Evolutionary conservation across 2,113 vertebrate species (phyloP).

Genomic region (Gavia stellata): DNA sequence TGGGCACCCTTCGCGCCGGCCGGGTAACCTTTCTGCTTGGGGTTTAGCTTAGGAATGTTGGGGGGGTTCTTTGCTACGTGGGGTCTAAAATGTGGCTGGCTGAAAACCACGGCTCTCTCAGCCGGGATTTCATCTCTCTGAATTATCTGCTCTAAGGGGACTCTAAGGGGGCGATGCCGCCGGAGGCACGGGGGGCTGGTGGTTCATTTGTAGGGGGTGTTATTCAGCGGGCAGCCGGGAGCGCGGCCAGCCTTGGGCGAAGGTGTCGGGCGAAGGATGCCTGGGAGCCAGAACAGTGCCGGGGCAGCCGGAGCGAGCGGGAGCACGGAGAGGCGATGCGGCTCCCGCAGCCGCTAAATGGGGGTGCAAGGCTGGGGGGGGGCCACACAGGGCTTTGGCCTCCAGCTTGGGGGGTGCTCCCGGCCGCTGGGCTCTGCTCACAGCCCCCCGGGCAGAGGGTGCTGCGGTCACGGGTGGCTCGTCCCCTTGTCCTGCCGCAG

Average conservation of each 20-base stretch:
- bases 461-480: background rate
- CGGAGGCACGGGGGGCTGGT: accelerated
- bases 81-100: no score
- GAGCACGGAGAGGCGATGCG: background rate
- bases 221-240: background rate
- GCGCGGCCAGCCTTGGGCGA: background rate
- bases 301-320: background rate
- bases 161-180: background rate
- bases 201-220: no score
- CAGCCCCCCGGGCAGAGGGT: background rate
- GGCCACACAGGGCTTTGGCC: accelerated
- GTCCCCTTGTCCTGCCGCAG: background rate
- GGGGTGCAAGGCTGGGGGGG: background rate
- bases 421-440: accelerated
- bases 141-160: background rate
- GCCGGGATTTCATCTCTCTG: accelerated
- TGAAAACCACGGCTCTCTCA: accelerated
- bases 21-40: background rate
- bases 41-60: background rate
- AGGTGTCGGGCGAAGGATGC: background rate
- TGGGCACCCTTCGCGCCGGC: background rate
- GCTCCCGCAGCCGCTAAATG: background rate
- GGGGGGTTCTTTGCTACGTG: background rate
- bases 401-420: no score
- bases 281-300: background rate